phyloP scores from a whole-genome alignment of 2,888 invertebrate genomes.

The Drosophila histrio region DNA sequence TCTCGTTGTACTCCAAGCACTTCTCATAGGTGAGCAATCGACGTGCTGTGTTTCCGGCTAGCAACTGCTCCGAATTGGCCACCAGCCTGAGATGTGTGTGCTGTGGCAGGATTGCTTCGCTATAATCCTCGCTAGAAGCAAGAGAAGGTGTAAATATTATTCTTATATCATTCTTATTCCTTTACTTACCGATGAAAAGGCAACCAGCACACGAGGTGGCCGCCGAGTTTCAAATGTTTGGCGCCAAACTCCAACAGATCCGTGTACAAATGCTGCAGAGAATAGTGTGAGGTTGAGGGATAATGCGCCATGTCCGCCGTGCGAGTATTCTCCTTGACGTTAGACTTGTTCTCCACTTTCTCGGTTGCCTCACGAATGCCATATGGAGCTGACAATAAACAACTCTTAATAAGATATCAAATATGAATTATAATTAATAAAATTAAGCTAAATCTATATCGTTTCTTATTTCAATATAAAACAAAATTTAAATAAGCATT shows the following conservation, averaged over 20 bases:
- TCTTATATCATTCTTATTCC: neutral
- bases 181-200: conserved; percentile 90
- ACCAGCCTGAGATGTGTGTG: conserved; percentile 92
- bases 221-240: conserved; percentile 89
- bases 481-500: no score
- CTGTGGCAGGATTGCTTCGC: conserved; percentile 89
- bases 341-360: conserved; percentile 86
- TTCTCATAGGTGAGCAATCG: conserved; percentile 95
- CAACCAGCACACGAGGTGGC: conserved; percentile 97
- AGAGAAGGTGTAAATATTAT: neutral
- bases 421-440: no score
- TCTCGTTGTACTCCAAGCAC: conserved; percentile 85
- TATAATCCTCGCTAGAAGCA: conserved; percentile 88
- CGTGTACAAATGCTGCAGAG: conserved; percentile 90
- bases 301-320: conserved; percentile 89
- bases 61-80: conserved; percentile 94
- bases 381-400: conserved; percentile 92
- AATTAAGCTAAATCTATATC: no score
- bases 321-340: conserved; percentile 85
- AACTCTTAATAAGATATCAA: neutral
- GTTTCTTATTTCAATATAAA: no score
- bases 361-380: conserved; percentile 97
- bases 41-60: conserved; percentile 92
- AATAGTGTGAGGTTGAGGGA: conserved; percentile 94
- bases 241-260: conserved; percentile 95